Percentiles rank a stretch among this genome's conserved stretches.
phyloP scores from a whole-genome alignment of 2,888 invertebrate genomes.

The Brachynemurus nebulosus region DNA sequence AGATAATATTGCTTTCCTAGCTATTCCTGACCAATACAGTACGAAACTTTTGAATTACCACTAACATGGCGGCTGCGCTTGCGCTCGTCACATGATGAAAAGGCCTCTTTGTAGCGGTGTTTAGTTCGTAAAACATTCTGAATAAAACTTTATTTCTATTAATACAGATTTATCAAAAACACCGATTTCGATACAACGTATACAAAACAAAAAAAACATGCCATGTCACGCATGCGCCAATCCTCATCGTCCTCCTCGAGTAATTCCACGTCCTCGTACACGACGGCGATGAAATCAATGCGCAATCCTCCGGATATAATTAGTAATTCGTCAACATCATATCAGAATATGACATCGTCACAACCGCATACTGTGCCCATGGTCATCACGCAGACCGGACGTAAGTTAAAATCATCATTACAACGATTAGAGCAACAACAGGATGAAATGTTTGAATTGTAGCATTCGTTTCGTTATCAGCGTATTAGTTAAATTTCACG shows the following conservation, averaged over 20 bases:
- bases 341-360: neutral
- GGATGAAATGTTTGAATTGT: slow-evolving; percentile 85
- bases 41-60: too few relatives aligned
- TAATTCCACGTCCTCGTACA: neutral
- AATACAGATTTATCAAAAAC: too few relatives aligned
- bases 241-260: slow-evolving; percentile 17
- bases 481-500: too few relatives aligned
- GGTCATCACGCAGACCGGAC: slow-evolving; percentile 65
- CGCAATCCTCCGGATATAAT: slow-evolving; percentile 18
- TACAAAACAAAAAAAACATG: slow-evolving; percentile 27
- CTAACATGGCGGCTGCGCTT: too few relatives aligned
- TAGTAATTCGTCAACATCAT: slow-evolving; percentile 23
- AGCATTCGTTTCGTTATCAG: too few relatives aligned
- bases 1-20: too few relatives aligned
- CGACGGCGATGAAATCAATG: neutral
- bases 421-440: slow-evolving; percentile 72
- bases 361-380: slow-evolving; percentile 30
- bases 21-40: too few relatives aligned
- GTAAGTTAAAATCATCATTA: slow-evolving; percentile 64
- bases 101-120: too few relatives aligned
- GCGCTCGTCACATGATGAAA: too few relatives aligned
- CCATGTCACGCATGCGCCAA: slow-evolving; percentile 29
- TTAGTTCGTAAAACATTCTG: too few relatives aligned
- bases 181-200: too few relatives aligned
- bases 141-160: too few relatives aligned